Conservation (phyloP, 2,113 vertebrate species). For the Mystacornis crossleyi region DNA sequence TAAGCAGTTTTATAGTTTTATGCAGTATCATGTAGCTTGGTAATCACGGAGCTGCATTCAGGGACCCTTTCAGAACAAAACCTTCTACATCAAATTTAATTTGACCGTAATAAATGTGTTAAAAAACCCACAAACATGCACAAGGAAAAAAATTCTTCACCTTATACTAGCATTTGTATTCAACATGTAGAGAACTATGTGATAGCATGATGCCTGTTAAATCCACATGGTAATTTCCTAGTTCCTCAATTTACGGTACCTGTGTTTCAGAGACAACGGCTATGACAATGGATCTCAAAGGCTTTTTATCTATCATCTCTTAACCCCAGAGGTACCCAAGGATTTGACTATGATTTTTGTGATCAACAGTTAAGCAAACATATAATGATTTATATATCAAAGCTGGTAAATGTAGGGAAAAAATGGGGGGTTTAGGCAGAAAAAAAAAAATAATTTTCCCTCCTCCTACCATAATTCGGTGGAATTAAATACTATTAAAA, state of each 20-base stretch:
- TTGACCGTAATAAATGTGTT: constrained; percentile 67
- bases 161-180: constrained; percentile 38
- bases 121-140: constrained; percentile 59
- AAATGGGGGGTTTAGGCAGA: not conserved
- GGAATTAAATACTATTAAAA: constrained; percentile 54
- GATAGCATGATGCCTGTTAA: constrained; percentile 27
- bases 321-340: not conserved
- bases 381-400: constrained; percentile 19
- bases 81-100: constrained; percentile 72
- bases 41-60: constrained; percentile 73
- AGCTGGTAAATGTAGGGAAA: constrained; percentile 10
- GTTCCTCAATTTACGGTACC: not conserved
- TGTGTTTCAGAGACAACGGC: not conserved
- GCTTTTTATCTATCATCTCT: constrained; percentile 1
- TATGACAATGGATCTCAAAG: not conserved
- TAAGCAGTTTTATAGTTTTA: constrained; percentile 75
- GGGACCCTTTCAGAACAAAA: constrained; percentile 71
- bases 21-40: constrained; percentile 53
- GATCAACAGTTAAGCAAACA: constrained; percentile 39
- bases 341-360: constrained; percentile 19
- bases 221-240: constrained; percentile 48
- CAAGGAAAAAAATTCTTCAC: constrained; percentile 46
- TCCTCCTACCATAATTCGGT: not conserved
- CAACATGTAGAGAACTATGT: constrained; percentile 22
- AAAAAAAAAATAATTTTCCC: not conserved